Evolutionary conservation across 2,888 invertebrate species (phyloP), one percentile per base, ranked within the genome.

Genomic region (Lacanobia wlatinum): DNA sequence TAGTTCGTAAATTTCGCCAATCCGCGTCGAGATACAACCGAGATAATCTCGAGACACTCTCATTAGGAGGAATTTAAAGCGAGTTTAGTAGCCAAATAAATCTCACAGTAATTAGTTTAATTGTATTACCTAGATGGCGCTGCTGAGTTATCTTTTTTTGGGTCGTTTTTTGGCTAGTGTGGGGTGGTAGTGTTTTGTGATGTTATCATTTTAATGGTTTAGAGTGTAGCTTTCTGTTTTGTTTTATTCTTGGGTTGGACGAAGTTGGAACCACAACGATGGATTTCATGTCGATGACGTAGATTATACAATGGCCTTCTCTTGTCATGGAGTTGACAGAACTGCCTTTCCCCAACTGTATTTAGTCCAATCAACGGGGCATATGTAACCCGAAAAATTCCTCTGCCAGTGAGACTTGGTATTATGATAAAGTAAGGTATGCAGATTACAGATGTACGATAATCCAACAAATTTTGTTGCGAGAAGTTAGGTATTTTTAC

Each of bases 71-170:
- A 86, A 80, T 83, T 84, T 80, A 73, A 84, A 84, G 70, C 64
- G 60, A 76, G 69, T 76, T 86, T 83, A 86, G 71, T 77, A 77
- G 70, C 66, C 62, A 68, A 77, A 86, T 85, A 84, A 86, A 84
- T 86, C 83, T 80, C 34, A 12, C 21, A 12, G 78, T 82, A 84
- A 85, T 86, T 84, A 84, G 82, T 82, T 77, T 70, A 82, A 82
- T 78, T 70, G 74, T 64, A 60, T 70, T 76, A 71, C 68, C 80
- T 74, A 81, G 78, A 78, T 76, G 74, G 73, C 70, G 81, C 64
- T 76, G 50, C 50, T 66, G 56, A 79, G 58, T 55, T 61, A 59
- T 65, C 23, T n/a, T 60, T 82, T 76, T 43, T 75, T 56, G 18
- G 21, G n/a, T 43, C 14, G 16, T 48, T 62, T 61, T 71, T 71